Evolutionary conservation across 2,888 invertebrate species (phyloP).

Genomic region (Xestia xanthographa): DNA sequence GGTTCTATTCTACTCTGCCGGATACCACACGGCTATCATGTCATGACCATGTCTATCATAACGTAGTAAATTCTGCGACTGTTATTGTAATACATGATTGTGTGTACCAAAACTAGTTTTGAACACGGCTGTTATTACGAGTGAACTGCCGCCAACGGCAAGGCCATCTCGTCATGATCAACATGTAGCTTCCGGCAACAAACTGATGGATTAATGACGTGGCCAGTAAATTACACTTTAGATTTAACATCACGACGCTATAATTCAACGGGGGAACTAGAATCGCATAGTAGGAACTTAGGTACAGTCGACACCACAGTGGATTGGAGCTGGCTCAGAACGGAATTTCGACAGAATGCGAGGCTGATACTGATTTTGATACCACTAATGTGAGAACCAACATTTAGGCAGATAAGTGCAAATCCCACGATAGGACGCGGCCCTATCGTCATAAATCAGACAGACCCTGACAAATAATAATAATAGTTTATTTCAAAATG

Average conservation of each 20-base stretch:
- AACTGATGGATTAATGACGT: neutral
- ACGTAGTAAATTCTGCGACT: neutral
- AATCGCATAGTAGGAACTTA: neutral
- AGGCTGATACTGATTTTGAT: neutral
- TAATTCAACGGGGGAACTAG: neutral
- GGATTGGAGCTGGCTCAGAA: neutral
- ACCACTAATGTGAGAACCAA: neutral
- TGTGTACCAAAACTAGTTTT: neutral
- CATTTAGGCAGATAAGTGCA: neutral
- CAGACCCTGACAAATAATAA: too few relatives aligned
- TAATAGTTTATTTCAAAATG: too few relatives aligned
- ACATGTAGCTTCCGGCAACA: conserved; percentile 21
- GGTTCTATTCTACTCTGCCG: too few relatives aligned
- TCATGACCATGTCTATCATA: too few relatives aligned
- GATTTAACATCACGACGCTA: neutral
- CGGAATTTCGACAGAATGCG: neutral
- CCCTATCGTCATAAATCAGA: neutral
- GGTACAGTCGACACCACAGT: neutral
- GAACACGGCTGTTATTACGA: neutral
- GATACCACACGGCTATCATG: too few relatives aligned
- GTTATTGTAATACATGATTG: neutral
- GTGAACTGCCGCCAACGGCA: neutral
- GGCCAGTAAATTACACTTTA: neutral
- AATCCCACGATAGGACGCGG: neutral
- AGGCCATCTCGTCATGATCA: neutral